Base-by-base conservation (phyloP, 2,888 invertebrate species). In the Pammene aurita region DNA sequence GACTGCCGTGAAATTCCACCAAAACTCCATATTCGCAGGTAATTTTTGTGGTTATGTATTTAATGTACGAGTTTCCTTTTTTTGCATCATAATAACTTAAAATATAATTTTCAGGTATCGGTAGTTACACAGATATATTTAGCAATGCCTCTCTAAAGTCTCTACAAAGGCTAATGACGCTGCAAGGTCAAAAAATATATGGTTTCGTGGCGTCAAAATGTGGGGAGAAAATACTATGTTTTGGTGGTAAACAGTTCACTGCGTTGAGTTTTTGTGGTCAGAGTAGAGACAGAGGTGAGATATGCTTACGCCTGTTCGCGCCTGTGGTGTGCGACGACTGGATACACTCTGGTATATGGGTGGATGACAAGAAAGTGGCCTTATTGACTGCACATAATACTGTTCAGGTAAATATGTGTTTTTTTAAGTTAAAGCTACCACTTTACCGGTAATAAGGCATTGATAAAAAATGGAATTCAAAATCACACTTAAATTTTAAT, bases 311-410 rank as follows among this genome's bases (percentile, higher is more conserved):
- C 63, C 50, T 74, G 2, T 80, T 83, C 60, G 75, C 81, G 13
- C 76, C 86, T 0, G 65, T 87, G 6, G 75, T 84, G 6, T 89
- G 94, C 74, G 84, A 89, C 73, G 96, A 96, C 79, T 96, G 96
- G 96, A 88, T 96, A 35, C 94, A 95, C 78, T 90, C 93, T 48
- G 93, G 92, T 0, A 82, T 88, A 56, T 95, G 95, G 92, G 72
- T 94, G 0, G 78, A 87, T 62, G 75, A 86, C 42, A 75, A 82
- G 26, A 75, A 86, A 67, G 81, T 96, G 66, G 93, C 93, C 1
- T 76, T 95, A 38, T 89, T 96, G 54, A 94, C 95, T 58, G 94
- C 95, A 58, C 95, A 96, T 75, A 96, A 96, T 88, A 92, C 93
- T 62, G 90, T 95, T 1, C 84, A 94, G 80, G 92, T 91, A 75